phyloP scores from a whole-genome alignment of 2,888 invertebrate species.

The Eledona agricola region DNA sequence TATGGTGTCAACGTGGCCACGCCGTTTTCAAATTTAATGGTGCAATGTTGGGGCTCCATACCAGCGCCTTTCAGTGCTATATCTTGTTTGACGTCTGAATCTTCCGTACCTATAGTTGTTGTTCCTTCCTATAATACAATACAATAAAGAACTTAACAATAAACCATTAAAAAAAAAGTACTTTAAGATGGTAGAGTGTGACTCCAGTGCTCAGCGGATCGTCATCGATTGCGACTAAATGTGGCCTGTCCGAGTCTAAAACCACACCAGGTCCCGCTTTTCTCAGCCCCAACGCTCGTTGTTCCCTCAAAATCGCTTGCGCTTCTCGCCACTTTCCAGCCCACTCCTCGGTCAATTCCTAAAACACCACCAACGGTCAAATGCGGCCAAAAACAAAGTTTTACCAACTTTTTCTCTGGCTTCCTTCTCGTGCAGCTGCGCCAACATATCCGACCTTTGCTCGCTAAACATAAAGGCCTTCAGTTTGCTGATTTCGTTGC shows the following conservation, averaged over 20 bases:
- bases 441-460: conserved; percentile 70
- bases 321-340: conserved; percentile 93
- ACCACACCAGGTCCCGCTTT: conserved; percentile 91
- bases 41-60: conserved; percentile 81
- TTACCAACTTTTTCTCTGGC: conserved; percentile 80
- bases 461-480: conserved; percentile 78
- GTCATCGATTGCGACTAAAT: conserved; percentile 91
- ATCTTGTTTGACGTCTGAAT: conserved; percentile 74
- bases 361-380: conserved; percentile 14
- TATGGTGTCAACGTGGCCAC: conserved; percentile 79
- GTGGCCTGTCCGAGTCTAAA: conserved; percentile 89
- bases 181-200: conserved; percentile 88
- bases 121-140: conserved; percentile 75
- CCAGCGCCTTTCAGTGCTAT: conserved; percentile 79
- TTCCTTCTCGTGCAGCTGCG: conserved; percentile 88
- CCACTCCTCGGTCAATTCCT: conserved; percentile 85
- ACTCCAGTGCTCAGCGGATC: conserved; percentile 90
- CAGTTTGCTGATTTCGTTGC: conserved; percentile 85
- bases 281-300: conserved; percentile 84
- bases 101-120: conserved; percentile 84
- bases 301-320: conserved; percentile 87
- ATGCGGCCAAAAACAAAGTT: too few species aligned
- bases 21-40: conserved; percentile 75
- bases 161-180: conserved; percentile 45
- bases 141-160: conserved; percentile 4